Conservation (phyloP, 2,113 vertebrate species). For the Dicaeum eximium region DNA sequence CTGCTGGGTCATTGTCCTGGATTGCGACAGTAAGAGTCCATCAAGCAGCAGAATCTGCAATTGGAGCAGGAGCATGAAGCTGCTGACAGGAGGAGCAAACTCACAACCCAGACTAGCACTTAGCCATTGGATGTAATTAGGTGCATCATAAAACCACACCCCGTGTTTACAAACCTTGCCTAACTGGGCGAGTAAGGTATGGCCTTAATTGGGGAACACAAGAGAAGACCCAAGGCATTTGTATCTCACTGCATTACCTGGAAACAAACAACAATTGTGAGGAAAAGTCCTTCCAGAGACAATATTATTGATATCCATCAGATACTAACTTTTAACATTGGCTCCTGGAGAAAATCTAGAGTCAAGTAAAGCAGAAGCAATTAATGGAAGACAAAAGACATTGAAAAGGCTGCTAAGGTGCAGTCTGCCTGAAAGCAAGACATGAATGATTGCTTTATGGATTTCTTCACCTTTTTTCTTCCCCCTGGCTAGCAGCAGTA, state of each 20-base stretch:
- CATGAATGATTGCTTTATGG: not conserved
- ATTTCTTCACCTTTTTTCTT: not conserved
- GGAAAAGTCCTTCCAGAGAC: not conserved
- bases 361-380: not conserved
- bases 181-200: not conserved
- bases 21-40: not conserved
- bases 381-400: not conserved
- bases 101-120: not conserved
- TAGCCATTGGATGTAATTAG: not conserved
- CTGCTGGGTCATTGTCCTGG: conserved; percentile 4
- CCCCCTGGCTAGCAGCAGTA: not conserved
- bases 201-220: not conserved
- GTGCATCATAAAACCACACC: not conserved
- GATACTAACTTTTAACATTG: not conserved
- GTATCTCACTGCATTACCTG: not conserved
- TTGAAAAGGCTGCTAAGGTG: not conserved
- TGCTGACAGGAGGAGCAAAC: not conserved
- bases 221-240: not conserved
- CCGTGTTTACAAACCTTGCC: not conserved
- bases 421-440: not conserved
- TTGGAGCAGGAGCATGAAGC: not conserved
- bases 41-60: not conserved
- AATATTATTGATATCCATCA: not conserved
- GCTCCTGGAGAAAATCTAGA: not conserved
- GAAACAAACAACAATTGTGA: not conserved